Evolutionary conservation across 2,888 invertebrate species (phyloP), one percentile per base, ranked within the genome.

Genomic region (Sphaeridia pumilis): DNA sequence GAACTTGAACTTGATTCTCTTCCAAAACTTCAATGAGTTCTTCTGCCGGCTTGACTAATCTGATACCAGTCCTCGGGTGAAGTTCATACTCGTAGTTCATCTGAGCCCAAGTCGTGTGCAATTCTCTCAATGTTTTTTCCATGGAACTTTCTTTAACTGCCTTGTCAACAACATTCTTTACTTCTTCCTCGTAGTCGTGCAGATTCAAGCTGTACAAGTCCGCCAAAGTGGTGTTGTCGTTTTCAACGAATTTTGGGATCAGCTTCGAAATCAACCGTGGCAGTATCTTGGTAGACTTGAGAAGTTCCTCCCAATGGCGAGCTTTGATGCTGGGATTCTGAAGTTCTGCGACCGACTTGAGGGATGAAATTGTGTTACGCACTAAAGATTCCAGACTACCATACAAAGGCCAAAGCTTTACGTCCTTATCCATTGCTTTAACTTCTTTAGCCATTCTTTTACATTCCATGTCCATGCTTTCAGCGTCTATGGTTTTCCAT

Each of bases 111-210:
- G 90, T 94, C 4, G 81, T 78, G 67, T 93, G 82, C 54, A 95
- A 72, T 67, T 95, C 94, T 61, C 87, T 80, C 46, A 95, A 75
- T 51, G 86, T 84, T 70, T 93, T 94, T 71, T 95, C 95, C 93
- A 95, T 95, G 2, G 90, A 88, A 89, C 93, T 93, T 75, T 95
- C 95, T 73, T 95, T 95, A 0, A 93, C 92, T 0, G 95, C 93
- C 73, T 94, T 94, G 70, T 95, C 95, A 5, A 95, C 95, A 66
- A 95, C 94, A 70, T 89, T 90, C 68, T 92, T 88, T 0, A 92
- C 94, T 71, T 95, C 94, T 70, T 95, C 95, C 71, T 95, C 95
- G 71, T 88, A 94, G 71, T 93, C 89, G 70, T 95, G 95, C 7
- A 95, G 77, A 72, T 93, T 93, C 45, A 95, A 73, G 4, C 87